Evolutionary conservation across 2,113 vertebrate species (phyloP).

Genomic region (Misgurnus anguillicaudatus): DNA sequence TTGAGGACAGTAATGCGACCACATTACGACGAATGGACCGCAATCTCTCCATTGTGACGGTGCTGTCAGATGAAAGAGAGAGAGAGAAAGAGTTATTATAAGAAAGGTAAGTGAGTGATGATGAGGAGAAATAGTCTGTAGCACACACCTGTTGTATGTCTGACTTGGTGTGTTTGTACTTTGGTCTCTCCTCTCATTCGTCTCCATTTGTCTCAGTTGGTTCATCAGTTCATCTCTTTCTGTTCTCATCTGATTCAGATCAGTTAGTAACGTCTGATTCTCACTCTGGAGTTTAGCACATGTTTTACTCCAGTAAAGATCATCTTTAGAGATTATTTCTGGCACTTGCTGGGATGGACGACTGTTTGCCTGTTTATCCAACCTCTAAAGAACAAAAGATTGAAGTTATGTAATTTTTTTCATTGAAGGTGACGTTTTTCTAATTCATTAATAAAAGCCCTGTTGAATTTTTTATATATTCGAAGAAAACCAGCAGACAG

Average conservation of each 20-base stretch:
- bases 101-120: too few relatives aligned
- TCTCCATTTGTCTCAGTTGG: slow-evolving; percentile 50
- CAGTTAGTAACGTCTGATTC: slow-evolving; percentile 36
- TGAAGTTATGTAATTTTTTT: neutral
- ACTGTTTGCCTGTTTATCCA: slow-evolving; percentile 29
- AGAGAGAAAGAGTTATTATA: neutral
- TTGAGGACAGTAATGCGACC: slow-evolving; percentile 76
- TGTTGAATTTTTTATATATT: too few relatives aligned
- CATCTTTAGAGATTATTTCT: slow-evolving; percentile 26
- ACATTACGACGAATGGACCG: slow-evolving; percentile 72
- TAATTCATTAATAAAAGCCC: too few relatives aligned
- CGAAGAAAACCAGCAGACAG: too few relatives aligned
- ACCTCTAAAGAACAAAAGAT: slow-evolving; percentile 19
- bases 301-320: slow-evolving; percentile 45
- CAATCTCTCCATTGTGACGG: slow-evolving; percentile 70
- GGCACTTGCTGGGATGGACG: slow-evolving; percentile 19
- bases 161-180: slow-evolving; percentile 41
- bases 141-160: slow-evolving; percentile 38
- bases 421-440: too few relatives aligned
- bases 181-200: slow-evolving; percentile 42
- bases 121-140: neutral
- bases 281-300: slow-evolving; percentile 45
- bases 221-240: slow-evolving; percentile 56
- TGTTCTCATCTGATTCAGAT: slow-evolving; percentile 50
- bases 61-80: slow-evolving; percentile 51